phyloP scores from a whole-genome alignment of 2,797 vertebrate species.

The Somateria mollissima region DNA sequence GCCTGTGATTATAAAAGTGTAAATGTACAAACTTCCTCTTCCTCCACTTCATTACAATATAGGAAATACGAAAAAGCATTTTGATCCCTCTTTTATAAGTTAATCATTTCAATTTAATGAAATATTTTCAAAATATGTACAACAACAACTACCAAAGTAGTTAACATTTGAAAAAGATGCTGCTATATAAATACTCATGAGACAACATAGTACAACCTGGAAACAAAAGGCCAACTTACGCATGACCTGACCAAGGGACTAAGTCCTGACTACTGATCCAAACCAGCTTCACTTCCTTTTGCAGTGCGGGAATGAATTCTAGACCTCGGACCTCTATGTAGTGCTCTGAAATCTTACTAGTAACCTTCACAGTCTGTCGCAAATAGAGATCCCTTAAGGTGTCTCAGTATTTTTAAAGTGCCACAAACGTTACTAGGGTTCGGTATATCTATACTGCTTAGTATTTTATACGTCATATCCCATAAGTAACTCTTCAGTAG shows the following conservation, averaged over 20 bases:
- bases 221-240: background rate
- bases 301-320: background rate
- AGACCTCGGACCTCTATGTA: background rate
- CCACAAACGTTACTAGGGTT: constrained; percentile 15
- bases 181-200: constrained; percentile 33
- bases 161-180: constrained; percentile 19
- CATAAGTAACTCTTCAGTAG: background rate
- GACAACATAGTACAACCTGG: background rate
- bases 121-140: constrained; percentile 50
- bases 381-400: background rate
- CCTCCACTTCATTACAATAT: background rate
- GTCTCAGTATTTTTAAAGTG: background rate
- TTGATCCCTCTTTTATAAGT: constrained; percentile 31
- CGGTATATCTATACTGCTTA: background rate
- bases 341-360: background rate
- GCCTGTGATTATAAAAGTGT: constrained; percentile 34
- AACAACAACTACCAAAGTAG: constrained; percentile 32
- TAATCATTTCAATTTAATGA: constrained; percentile 27
- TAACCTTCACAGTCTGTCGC: background rate
- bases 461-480: constrained; percentile 50
- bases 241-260: background rate
- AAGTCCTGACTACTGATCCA: background rate
- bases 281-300: background rate
- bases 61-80: constrained; percentile 26
- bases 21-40: constrained; percentile 20